phyloP scores from a whole-genome alignment of 2,113 vertebrate species.

The Lophura nycthemera region DNA sequence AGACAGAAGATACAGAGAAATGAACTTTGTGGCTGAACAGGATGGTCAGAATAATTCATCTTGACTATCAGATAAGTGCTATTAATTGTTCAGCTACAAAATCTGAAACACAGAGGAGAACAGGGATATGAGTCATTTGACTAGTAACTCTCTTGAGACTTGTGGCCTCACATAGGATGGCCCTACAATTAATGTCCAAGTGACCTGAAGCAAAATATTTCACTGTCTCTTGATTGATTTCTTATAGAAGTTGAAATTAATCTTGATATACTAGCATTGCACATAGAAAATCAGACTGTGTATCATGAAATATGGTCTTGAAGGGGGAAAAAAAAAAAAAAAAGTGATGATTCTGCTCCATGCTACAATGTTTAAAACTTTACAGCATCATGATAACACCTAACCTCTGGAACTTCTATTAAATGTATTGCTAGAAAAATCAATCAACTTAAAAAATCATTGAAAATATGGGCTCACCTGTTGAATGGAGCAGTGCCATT shows the following conservation, averaged over 20 bases:
- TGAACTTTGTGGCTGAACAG: neutral
- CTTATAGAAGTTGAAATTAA: neutral
- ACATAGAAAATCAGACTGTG: neutral
- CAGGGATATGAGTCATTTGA: neutral
- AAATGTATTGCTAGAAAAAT: neutral
- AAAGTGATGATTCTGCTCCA: neutral
- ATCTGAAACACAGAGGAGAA: neutral
- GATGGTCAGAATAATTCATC: neutral
- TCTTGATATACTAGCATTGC: neutral
- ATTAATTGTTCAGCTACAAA: neutral
- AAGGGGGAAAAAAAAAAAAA: no score
- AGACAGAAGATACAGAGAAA: neutral
- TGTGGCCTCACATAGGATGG: neutral
- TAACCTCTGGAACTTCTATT: neutral
- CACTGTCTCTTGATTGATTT: neutral
- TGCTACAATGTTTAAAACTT: neutral
- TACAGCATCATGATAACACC: neutral
- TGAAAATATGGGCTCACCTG: neutral
- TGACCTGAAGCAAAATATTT: conserved; percentile 4
- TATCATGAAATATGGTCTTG: neutral
- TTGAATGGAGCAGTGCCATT: neutral
- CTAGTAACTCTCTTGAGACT: neutral
- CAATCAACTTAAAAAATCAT: neutral
- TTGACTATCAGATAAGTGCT: neutral
- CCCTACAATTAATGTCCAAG: neutral